Percentiles rank a stretch among this genome's conserved stretches.
These are phyloP conservation scores for Acomys russatus DNA, from an alignment of 2,797 vertebrate species.

Conservation along the genomic window DNA sequence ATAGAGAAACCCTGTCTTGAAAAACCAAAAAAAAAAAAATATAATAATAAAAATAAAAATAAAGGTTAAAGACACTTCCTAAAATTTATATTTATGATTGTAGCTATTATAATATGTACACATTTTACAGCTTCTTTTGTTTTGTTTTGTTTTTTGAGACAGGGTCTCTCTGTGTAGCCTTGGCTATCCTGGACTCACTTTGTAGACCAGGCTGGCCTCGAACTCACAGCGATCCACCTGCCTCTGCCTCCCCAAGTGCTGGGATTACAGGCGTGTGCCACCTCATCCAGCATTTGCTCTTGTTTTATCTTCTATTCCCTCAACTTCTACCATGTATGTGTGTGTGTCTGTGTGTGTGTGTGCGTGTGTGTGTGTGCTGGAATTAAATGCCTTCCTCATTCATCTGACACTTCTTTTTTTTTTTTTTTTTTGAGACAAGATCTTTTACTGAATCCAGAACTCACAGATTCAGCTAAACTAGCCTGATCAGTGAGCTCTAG, in stretches of 20 bases:
- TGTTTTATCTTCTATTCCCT: conserved; percentile 27
- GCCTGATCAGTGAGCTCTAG: neutral
- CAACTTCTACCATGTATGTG: neutral
- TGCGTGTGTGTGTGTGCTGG: too few species aligned
- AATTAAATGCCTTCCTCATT: neutral
- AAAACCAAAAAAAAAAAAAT: too few species aligned
- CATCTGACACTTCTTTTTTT: neutral
- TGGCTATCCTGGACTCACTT: too few species aligned
- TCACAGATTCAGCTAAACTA: neutral
- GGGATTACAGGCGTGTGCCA: too few species aligned
- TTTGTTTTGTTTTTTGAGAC: too few species aligned
- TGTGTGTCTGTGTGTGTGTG: neutral
- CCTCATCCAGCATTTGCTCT: neutral
- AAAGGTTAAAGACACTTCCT: conserved; percentile 14
- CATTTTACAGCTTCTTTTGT: conserved; percentile 1
- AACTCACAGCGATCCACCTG: too few species aligned
- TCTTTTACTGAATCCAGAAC: neutral
- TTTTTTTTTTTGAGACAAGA: neutral
- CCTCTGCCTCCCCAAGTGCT: too few species aligned
- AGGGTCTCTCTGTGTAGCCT: too few species aligned
- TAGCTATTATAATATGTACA: neutral
- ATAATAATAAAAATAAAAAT: neutral
- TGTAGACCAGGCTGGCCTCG: too few species aligned
- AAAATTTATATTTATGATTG: conserved; percentile 39
- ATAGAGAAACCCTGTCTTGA: too few species aligned